Evolutionary conservation across 2,797 vertebrate genomes (phyloP).

Genomic region (Monodelphis domestica): DNA sequence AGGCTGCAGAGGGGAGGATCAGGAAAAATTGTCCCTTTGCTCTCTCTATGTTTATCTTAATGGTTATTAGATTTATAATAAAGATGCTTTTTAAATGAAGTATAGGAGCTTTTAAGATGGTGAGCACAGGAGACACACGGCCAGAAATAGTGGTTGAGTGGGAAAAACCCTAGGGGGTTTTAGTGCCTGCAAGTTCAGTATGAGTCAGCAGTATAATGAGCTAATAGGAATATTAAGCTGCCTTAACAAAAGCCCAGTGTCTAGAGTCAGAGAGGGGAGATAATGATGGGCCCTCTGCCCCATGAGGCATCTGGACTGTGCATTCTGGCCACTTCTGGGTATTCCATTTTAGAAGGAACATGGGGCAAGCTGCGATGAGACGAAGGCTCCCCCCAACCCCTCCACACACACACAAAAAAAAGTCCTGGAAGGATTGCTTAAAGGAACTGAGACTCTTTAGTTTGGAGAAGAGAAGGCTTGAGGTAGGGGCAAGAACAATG

Average conservation of each 20-base stretch:
- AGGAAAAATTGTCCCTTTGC: not conserved
- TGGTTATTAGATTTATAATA: not conserved
- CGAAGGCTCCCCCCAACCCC: too few relatives aligned
- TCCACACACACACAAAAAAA: too few relatives aligned
- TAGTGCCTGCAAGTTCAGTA: not conserved
- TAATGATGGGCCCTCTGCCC: not conserved
- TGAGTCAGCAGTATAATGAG: not conserved
- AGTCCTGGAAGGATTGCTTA: not conserved
- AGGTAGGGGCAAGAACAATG: not conserved
- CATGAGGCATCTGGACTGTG: not conserved
- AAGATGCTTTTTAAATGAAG: not conserved
- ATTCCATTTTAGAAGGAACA: not conserved
- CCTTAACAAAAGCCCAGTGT: not conserved
- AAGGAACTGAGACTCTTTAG: not conserved
- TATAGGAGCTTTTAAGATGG: not conserved
- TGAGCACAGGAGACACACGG: not conserved
- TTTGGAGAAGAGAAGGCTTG: not conserved
- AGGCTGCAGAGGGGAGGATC: not conserved
- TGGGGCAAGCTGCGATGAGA: not conserved
- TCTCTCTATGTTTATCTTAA: not conserved
- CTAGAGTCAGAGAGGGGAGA: not conserved
- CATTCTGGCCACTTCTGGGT: not conserved
- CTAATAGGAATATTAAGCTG: not conserved
- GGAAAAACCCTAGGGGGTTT: slow-evolving; percentile 3
- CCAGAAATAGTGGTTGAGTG: slow-evolving; percentile 1